Evolutionary conservation across 2,113 vertebrate genomes (phyloP).

Genomic region (Centropristis striata): DNA sequence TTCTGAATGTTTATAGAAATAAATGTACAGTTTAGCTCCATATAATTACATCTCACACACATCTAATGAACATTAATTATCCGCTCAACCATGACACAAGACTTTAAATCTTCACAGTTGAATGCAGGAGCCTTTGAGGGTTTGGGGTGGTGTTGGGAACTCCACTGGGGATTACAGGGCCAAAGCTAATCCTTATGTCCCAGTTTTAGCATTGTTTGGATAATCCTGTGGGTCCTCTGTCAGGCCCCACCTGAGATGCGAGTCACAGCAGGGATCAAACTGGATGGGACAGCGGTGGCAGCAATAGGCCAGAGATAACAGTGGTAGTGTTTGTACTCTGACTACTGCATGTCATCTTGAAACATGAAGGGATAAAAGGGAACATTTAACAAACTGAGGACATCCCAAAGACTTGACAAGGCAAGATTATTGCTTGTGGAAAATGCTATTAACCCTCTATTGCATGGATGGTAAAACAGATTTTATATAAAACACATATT

Average conservation of each 20-base stretch:
- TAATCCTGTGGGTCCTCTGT: slow-evolving; percentile 66
- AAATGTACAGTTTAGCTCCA: neutral
- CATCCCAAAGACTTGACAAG: slow-evolving; percentile 1
- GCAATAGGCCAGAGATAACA: slow-evolving; percentile 22
- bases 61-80: neutral
- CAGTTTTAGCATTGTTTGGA: slow-evolving; percentile 70
- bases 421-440: neutral
- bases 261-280: slow-evolving; percentile 37
- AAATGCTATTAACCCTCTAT: neutral
- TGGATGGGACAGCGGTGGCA: slow-evolving; percentile 14
- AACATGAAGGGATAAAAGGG: neutral
- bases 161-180: slow-evolving; percentile 55
- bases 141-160: slow-evolving; percentile 14
- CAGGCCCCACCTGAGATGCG: slow-evolving; percentile 52
- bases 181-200: slow-evolving; percentile 66
- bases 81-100: neutral
- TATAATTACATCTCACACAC: neutral
- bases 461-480: too few species aligned
- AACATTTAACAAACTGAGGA: neutral
- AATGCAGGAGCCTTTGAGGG: neutral
- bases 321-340: neutral
- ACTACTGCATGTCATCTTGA: slow-evolving; percentile 8
- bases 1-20: neutral
- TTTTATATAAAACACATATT: too few species aligned
- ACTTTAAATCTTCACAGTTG: slow-evolving; percentile 1